Evolutionary conservation across 92 coral and sea anemone species (phyloP).

Genomic region (Phymanthus crucifer): DNA sequence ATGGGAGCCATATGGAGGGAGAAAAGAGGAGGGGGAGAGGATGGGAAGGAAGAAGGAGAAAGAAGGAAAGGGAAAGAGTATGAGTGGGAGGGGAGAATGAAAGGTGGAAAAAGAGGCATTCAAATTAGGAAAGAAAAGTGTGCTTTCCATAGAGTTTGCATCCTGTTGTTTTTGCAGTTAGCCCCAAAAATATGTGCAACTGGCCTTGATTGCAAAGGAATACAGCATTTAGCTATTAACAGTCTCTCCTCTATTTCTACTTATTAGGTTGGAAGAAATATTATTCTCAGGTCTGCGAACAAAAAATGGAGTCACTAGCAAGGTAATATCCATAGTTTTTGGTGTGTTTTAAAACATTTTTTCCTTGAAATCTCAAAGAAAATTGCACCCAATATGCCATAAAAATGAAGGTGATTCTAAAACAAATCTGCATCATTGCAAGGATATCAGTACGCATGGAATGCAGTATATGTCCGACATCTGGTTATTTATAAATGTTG

Average conservation of each 20-base stretch:
- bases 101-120: too few species aligned
- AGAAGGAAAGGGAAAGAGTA: too few species aligned
- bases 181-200: too few species aligned
- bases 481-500: background rate
- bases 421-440: background rate
- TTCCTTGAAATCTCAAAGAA: background rate
- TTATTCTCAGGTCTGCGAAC: constrained; percentile 65
- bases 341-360: background rate
- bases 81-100: too few species aligned
- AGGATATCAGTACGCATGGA: background rate
- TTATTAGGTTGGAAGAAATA: constrained; percentile 62
- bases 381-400: too few species aligned
- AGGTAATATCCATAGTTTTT: constrained; percentile 31
- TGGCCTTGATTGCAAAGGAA: background rate
- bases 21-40: too few species aligned
- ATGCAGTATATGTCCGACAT: background rate
- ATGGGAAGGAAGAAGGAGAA: too few species aligned
- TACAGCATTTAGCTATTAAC: background rate
- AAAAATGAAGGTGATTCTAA: too few species aligned
- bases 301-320: constrained; percentile 46
- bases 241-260: background rate
- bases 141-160: too few species aligned
- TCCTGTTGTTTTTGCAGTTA: too few species aligned
- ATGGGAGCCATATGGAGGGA: too few species aligned
- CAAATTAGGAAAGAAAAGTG: too few species aligned